Base-by-base conservation (phyloP, 2,113 vertebrate genomes). In the Dipodomys stephensi region DNA sequence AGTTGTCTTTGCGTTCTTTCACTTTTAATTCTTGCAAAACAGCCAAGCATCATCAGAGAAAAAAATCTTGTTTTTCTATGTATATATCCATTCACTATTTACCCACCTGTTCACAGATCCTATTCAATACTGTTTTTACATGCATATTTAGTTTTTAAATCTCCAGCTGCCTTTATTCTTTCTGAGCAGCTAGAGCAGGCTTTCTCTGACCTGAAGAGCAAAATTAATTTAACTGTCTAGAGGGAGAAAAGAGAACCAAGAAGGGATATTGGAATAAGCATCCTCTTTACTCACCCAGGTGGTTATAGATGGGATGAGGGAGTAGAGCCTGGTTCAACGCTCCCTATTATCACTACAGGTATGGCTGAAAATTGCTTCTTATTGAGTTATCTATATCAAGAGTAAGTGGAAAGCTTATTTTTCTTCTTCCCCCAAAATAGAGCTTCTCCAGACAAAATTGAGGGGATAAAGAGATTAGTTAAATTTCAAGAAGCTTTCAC, bases 351-450 rank as follows among this genome's bases (percentile, higher is more conserved):
- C 62, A 64, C 53, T 57, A 18, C 19, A 93, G 35, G 85, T 20
- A 64, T 23, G 67, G 72, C 44, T 84, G 73, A 62, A 73, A 90
- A 94, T 72, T 69, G 64, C 68, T 73, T 94, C n/a, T 57, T 76
- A 35, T 10, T 88, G 44, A 88, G 22, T 90, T 93, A 89, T 77
- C 72, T n/a, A 2, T 80, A 83, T 87, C 83, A 80, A 84, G 15
- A 72, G 35, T 88, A 68, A 80, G 25, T 79, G 73, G 13, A 65
- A 79, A 30, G 62, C 20, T 11, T 64, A 12, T n/a, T 65, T 77
- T 69, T 76, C 53, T 71, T 39, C 46, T 22, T 6, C 30, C 39
- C 19, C 25, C 22, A 2, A 18, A 25, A 72, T 92, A 74, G 64
- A 79, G 32, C 57, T 92, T 83, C 49, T 80, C 18, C 1, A 28